Evolutionary conservation across 2,888 invertebrate species (phyloP).

Genomic region (Thysanoteuthis rhombus): DNA sequence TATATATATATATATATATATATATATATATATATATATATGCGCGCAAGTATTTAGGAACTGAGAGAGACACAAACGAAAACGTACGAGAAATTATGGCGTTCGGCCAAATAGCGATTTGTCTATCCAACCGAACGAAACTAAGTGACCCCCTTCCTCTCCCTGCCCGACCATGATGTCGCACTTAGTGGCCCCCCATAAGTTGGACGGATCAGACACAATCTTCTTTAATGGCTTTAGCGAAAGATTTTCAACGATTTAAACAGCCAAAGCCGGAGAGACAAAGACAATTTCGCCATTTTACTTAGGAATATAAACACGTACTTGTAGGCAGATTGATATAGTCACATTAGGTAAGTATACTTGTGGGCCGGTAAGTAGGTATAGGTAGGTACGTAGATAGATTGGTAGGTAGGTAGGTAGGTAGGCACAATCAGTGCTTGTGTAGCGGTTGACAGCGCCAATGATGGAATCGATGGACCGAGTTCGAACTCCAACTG

Average conservation of each 20-base stretch:
- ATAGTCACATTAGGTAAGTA: neutral
- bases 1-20: too few relatives aligned
- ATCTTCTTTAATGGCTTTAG: neutral
- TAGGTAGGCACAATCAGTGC: too few relatives aligned
- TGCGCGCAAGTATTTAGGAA: too few relatives aligned
- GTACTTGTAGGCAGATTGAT: neutral
- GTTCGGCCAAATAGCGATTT: neutral
- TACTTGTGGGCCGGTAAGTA: neutral
- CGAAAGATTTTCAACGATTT: neutral
- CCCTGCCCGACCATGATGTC: neutral
- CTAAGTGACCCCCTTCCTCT: neutral
- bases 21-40: too few relatives aligned
- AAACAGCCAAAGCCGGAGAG: neutral
- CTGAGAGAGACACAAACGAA: too few relatives aligned
- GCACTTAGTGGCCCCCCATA: neutral
- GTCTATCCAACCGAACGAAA: neutral
- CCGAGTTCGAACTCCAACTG: too few relatives aligned
- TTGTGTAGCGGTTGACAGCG: too few relatives aligned
- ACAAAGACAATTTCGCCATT: neutral
- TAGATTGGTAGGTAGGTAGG: too few relatives aligned
- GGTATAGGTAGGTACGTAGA: too few relatives aligned
- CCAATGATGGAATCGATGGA: too few relatives aligned
- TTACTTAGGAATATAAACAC: neutral
- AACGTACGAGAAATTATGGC: neutral
- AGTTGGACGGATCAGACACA: neutral